Conservation (phyloP, 2,113 vertebrate species). For the Phrynosoma platyrhinos region DNA sequence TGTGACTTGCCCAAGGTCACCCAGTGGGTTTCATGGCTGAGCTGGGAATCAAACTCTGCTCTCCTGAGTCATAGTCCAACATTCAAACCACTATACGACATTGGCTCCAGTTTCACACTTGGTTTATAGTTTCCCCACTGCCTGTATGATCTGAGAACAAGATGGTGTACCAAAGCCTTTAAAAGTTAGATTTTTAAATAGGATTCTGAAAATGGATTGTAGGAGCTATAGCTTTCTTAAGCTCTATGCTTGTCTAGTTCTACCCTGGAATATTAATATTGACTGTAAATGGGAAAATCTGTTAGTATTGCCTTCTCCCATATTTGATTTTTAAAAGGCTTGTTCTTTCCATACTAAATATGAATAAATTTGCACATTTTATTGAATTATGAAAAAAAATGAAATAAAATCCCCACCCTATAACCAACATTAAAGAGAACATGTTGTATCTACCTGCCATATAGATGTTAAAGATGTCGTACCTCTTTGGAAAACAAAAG, state of each 20-base stretch:
- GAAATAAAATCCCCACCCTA: background rate
- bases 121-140: background rate
- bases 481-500: too few relatives aligned
- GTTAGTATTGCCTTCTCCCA: background rate
- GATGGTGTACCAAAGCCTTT: background rate
- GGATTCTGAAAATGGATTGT: too few relatives aligned
- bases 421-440: background rate
- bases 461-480: too few relatives aligned
- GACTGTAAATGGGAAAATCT: background rate
- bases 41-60: too few relatives aligned
- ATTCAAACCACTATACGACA: too few relatives aligned
- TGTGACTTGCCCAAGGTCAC: too few relatives aligned
- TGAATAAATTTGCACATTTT: background rate
- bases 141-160: background rate
- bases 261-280: background rate
- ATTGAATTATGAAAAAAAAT: background rate
- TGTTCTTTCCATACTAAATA: background rate
- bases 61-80: too few relatives aligned
- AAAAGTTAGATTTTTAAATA: too few relatives aligned
- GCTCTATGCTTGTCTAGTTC: background rate
- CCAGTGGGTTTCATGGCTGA: too few relatives aligned
- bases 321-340: background rate
- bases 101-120: background rate
- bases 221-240: too few relatives aligned
- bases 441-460: background rate